Evolutionary conservation across 92 coral and sea anemone species (phyloP).

Genomic region (Micromussa lordhowensis): DNA sequence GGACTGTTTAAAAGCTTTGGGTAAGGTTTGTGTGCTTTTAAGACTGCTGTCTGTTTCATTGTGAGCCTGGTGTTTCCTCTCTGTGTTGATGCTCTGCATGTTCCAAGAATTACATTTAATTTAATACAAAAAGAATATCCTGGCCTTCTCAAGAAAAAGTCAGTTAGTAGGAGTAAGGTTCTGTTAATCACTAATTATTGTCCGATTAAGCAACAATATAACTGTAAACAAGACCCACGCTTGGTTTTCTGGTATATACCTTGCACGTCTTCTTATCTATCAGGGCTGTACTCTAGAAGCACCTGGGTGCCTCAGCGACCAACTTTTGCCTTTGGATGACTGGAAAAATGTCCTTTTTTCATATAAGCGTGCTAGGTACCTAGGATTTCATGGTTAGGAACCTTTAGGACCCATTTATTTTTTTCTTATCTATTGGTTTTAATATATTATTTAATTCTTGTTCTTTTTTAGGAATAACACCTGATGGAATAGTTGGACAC

Average conservation of each 20-base stretch:
- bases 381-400: no score
- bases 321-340: no score
- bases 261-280: not conserved
- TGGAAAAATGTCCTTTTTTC: no score
- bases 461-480: slow-evolving; percentile 66
- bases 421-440: not conserved
- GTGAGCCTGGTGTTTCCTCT: not conserved
- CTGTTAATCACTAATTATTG: not conserved
- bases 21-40: slow-evolving; percentile 29
- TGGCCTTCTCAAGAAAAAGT: no score
- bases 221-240: not conserved
- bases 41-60: not conserved
- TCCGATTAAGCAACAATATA: not conserved
- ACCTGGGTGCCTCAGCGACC: no score
- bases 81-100: no score
- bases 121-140: no score
- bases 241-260: not conserved
- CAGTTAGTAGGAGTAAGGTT: not conserved
- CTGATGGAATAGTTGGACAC: slow-evolving; percentile 88
- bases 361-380: no score
- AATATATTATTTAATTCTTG: not conserved
- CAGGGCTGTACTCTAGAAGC: no score
- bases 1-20: slow-evolving; percentile 72
- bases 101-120: no score
- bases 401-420: no score